Percentiles rank a stretch among this genome's conserved stretches.
phyloP scores from a whole-genome alignment of 2,888 invertebrate genomes.

The Drosophila infuscata region DNA sequence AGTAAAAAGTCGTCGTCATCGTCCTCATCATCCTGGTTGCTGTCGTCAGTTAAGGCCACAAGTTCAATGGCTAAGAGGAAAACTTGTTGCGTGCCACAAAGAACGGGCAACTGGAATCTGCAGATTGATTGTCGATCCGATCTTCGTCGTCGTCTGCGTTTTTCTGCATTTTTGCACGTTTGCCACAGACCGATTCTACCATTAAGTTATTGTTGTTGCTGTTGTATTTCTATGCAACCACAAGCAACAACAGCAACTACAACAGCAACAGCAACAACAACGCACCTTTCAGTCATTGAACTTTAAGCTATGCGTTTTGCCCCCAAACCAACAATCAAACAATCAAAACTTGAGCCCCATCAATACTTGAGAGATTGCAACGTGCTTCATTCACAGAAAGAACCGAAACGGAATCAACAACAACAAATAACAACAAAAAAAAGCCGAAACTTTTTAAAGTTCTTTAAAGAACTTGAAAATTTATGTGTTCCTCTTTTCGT shows the following conservation, averaged over 20 bases:
- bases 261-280: constrained; percentile 39
- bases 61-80: constrained; percentile 63
- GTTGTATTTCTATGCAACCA: constrained; percentile 71
- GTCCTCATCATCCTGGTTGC: constrained; percentile 4
- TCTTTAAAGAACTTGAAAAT: constrained; percentile 6
- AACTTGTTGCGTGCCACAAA: constrained; percentile 71
- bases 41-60: constrained; percentile 63
- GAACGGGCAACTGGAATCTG: constrained; percentile 70
- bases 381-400: constrained; percentile 52
- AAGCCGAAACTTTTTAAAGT: constrained; percentile 17
- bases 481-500: constrained; percentile 12
- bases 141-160: constrained; percentile 45
- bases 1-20: constrained; percentile 14
- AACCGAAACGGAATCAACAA: constrained; percentile 9
- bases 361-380: constrained; percentile 50
- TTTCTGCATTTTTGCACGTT: constrained; percentile 77
- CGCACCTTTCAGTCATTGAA: constrained; percentile 78
- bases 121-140: constrained; percentile 79
- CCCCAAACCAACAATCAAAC: constrained; percentile 23
- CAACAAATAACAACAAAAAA: constrained; percentile 16
- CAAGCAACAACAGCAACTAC: constrained; percentile 21
- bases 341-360: constrained; percentile 36
- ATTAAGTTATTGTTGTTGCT: constrained; percentile 43
- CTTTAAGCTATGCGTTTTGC: constrained; percentile 73
- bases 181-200: constrained; percentile 25